Base-by-base conservation (phyloP, 2,113 vertebrate species). In the Eira barbara region DNA sequence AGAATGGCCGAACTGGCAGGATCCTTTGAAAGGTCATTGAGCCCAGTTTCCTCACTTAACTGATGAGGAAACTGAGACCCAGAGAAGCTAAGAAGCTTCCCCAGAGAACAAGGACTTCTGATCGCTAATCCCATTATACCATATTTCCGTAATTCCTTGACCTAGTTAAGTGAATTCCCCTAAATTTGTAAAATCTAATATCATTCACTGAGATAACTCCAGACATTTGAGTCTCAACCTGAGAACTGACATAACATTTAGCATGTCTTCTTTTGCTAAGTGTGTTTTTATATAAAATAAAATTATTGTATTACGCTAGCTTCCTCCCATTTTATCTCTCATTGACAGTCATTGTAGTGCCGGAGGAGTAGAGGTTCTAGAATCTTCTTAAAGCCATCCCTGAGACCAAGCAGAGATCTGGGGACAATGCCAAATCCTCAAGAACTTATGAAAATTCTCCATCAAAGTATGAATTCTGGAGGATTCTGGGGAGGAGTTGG, bases 171-270 rank as follows among this genome's bases (percentile, higher is more conserved):
- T 79, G 47, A 89, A 80, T 91, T 79, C 42, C 92, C 39, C 13
- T 17, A 88, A 93, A 52, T 82, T 63, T 92, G 31, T 67, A 71
- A 59, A 79, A 61, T 69, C 18, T 69, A 67, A 31, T 95, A 82
- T 87, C 97, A 52, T 84, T 95, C 87, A 63, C 65, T 71, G 67
- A 95, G 73, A 83, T 45, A 95, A 71, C 79, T 91, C 67, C 23
- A 86, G 96, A 87, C 95, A 92, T 89, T 97, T 97, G 86, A 89
- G 49, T 96, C 55, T 97, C 91, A 57, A 0, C 91, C 57, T 31
- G 49, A 96, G 49, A 97, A 76, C 78, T 96, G 97, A 94, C 96
- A 95, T 95, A 96, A 96, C 65, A 94, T 96, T 97, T 93, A 91
- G 36, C 79, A 42, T 69, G 47, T 69, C 94, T 89, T 91, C 76